A percentile compares a stretch with the other conserved stretches of the same genome.
Conservation (phyloP, 2,888 invertebrate genomes). For the Autographa gamma region DNA sequence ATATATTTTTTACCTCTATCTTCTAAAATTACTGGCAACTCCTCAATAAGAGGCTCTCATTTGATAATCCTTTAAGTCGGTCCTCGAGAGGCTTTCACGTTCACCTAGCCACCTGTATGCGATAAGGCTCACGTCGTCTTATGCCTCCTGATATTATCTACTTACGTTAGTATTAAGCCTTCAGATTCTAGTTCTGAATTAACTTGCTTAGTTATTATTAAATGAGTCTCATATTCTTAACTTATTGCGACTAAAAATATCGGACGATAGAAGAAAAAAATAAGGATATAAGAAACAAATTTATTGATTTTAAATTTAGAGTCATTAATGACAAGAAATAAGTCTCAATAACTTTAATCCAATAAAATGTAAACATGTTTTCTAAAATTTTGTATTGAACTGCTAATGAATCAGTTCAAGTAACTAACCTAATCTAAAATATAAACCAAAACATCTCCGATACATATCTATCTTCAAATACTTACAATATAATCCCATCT, state of each 20-base stretch:
- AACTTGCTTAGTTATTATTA: background rate
- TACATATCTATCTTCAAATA: background rate
- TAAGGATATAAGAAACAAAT: too few relatives aligned
- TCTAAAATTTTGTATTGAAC: too few relatives aligned
- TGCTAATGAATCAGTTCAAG: too few relatives aligned
- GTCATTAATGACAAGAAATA: too few relatives aligned
- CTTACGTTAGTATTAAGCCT: slow-evolving; percentile 12
- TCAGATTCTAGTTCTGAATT: background rate
- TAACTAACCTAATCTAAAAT: too few relatives aligned
- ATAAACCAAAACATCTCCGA: too few relatives aligned
- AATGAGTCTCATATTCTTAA: too few relatives aligned
- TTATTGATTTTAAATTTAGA: too few relatives aligned
- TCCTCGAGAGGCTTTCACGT: background rate
- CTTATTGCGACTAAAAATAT: background rate
- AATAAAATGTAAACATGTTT: too few relatives aligned
- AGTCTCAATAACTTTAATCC: too few relatives aligned
- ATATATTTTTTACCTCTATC: background rate
- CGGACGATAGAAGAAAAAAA: background rate
- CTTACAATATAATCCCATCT: background rate
- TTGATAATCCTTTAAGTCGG: slow-evolving; percentile 26
- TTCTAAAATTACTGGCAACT: slow-evolving; percentile 15
- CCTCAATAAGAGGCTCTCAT: slow-evolving; percentile 6
- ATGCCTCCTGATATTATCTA: slow-evolving; percentile 7
- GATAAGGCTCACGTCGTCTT: slow-evolving; percentile 10
- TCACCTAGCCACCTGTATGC: slow-evolving; percentile 5